These are phyloP conservation scores for Thalpophila matura DNA, from an alignment of 2,888 invertebrate species.

Conservation along the genomic window DNA sequence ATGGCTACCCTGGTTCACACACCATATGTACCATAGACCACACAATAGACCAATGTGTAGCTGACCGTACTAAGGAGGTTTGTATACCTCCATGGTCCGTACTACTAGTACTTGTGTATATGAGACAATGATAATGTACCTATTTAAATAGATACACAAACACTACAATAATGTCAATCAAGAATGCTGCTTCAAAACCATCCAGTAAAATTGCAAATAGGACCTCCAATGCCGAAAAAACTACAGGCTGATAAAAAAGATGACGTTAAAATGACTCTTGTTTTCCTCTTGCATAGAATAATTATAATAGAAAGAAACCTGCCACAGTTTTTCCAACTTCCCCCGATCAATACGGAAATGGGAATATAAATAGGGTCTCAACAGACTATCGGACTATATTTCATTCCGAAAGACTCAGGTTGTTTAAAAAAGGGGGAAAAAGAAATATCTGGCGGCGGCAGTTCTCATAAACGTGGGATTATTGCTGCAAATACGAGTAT, in stretches of 20 bases:
- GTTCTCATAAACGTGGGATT: slow-evolving; percentile 58
- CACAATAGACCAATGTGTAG: no score
- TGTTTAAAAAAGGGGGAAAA: slow-evolving; percentile 37
- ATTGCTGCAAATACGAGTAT: slow-evolving; percentile 35
- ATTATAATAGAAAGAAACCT: slow-evolving; percentile 26
- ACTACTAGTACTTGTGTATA: no score
- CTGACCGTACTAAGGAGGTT: no score
- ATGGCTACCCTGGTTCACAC: no score
- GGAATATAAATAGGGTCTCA: slow-evolving; percentile 36
- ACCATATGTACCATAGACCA: no score
- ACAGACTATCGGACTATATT: slow-evolving; percentile 31
- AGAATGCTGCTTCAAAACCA: neutral
- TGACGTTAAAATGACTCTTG: neutral
- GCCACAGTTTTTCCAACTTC: slow-evolving; percentile 27
- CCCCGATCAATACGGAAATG: slow-evolving; percentile 40
- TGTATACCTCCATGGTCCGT: no score
- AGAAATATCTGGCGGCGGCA: slow-evolving; percentile 14
- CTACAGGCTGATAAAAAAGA: neutral
- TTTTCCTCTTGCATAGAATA: slow-evolving; percentile 26
- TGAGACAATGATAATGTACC: no score
- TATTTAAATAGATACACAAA: no score
- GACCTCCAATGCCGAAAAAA: neutral
- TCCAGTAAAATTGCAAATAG: slow-evolving; percentile 5
- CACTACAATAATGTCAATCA: no score
- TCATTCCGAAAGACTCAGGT: slow-evolving; percentile 32